These are phyloP conservation scores for Cherax quadricarinatus DNA, from an alignment of 1,140 invertebrate species.

Conservation along the genomic window DNA sequence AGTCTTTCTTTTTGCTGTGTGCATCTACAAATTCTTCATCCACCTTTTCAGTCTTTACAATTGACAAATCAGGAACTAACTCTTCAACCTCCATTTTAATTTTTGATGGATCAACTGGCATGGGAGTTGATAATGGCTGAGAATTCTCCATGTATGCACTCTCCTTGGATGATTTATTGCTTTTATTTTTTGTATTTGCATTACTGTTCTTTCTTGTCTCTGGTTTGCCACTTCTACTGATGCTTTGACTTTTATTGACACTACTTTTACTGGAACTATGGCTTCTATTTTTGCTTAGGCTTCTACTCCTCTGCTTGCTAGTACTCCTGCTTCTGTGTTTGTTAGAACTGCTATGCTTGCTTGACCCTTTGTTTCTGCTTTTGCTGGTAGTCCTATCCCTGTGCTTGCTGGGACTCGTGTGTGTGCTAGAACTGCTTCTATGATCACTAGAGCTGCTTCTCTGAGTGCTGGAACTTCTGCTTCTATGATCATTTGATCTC, in stretches of 20 bases:
- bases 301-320: background rate
- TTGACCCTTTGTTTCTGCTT: background rate
- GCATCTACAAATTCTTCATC: background rate
- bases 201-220: background rate
- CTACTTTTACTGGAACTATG: background rate
- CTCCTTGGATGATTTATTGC: background rate
- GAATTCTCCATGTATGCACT: background rate
- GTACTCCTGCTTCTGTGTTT: background rate
- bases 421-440: background rate
- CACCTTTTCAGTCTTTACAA: conserved; percentile 50
- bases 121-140: conserved; percentile 38
- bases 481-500: conserved; percentile 56
- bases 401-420: background rate
- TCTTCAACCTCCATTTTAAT: conserved; percentile 58
- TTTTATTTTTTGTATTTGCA: background rate
- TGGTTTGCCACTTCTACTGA: conserved; percentile 9
- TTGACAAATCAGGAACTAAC: conserved; percentile 34
- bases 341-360: background rate
- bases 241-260: background rate
- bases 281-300: background rate
- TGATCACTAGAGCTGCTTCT: background rate
- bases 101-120: conserved; percentile 52
- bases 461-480: conserved; percentile 37
- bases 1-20: background rate
- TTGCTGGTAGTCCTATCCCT: conserved; percentile 3